Base-by-base conservation (phyloP, 1,140 invertebrate species). In the Papilio xuthus region DNA sequence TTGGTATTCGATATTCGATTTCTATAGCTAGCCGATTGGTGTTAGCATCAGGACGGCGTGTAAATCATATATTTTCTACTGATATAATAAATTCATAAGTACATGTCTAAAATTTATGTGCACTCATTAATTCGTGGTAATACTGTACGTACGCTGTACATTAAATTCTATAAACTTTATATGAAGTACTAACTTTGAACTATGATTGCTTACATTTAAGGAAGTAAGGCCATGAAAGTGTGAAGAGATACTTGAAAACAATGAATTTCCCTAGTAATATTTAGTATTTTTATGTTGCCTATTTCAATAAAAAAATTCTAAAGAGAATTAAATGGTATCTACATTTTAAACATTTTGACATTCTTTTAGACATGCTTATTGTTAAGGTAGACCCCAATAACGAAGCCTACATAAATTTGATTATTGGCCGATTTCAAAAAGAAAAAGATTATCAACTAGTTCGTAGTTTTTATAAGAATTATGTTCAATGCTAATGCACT, bases 91-190 rank as follows among this genome's bases (percentile, higher is more conserved):
- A 41, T 37, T 41, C 18, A 41, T 70, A 42, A 42, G 69, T 41
- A 42, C 37, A 10, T n/a, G 9, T 70, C 37, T 41, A n/a, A 32
- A 69, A 9, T 32, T n/a, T 83, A 84, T 78, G 86, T 87, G 85
- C 84, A 86, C 84, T 84, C 82, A 77, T 81, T 84, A 78, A 83
- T 85, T 83, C 83, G 85, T 88, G 86, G 85, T 86, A 88, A 88
- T 86, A 88, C 85, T 88, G 84, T 77, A 79, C 78, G 70, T 80
- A 72, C 26, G 71, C 67, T 70, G 78, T 78, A 76, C 32, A 78
- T 80, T 83, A 78, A 74, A 79, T 82, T 75, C 78, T 81, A 80
- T 76, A 76, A 76, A 76, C 63, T 63, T 70, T 82, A 81, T 77
- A 86, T 85, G 86, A 85, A 84, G 83, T 85, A 85, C 81, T 84